Evolutionary conservation across 2,888 invertebrate species (phyloP).

Genomic region (Agonopterix arenella): DNA sequence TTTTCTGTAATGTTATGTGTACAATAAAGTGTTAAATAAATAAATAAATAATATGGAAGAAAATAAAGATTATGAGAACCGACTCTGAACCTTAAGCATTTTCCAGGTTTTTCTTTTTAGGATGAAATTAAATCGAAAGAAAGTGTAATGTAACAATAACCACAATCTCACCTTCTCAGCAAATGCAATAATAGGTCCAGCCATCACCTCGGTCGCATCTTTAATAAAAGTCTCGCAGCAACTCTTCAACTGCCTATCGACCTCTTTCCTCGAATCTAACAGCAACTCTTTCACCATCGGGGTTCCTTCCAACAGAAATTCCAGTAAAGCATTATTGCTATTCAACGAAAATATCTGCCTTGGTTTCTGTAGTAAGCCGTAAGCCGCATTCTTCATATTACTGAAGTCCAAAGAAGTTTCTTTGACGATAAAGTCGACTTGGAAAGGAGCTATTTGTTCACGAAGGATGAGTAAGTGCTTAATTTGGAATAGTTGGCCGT

Average conservation of each 20-base stretch:
- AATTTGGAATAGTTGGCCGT: conserved; percentile 97
- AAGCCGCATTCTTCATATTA: conserved; percentile 92
- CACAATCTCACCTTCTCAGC: conserved; percentile 80
- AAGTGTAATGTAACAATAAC: too few species aligned
- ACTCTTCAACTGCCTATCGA: conserved; percentile 93
- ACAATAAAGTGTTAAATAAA: too few species aligned
- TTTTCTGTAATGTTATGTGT: too few species aligned
- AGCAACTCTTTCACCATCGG: conserved; percentile 95
- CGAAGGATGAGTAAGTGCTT: conserved; percentile 97
- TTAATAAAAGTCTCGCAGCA: conserved; percentile 93
- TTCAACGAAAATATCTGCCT: conserved; percentile 91
- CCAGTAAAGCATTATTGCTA: conserved; percentile 93
- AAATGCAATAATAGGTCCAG: conserved; percentile 84
- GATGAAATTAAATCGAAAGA: too few species aligned
- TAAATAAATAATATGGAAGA: too few species aligned
- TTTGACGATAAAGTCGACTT: conserved; percentile 94
- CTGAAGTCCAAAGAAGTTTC: conserved; percentile 97
- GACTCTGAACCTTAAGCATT: too few species aligned
- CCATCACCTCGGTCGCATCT: conserved; percentile 84
- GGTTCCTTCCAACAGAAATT: conserved; percentile 94
- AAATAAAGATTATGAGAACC: too few species aligned
- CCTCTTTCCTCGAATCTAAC: conserved; percentile 96
- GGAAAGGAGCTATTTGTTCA: conserved; percentile 99
- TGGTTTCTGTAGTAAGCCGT: conserved; percentile 84
- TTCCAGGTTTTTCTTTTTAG: too few species aligned